A percentile compares a stretch with the other conserved stretches of the same genome.
Evolutionary conservation across 2,888 invertebrate genomes (phyloP).

Genomic region (Cerastoderma edule): DNA sequence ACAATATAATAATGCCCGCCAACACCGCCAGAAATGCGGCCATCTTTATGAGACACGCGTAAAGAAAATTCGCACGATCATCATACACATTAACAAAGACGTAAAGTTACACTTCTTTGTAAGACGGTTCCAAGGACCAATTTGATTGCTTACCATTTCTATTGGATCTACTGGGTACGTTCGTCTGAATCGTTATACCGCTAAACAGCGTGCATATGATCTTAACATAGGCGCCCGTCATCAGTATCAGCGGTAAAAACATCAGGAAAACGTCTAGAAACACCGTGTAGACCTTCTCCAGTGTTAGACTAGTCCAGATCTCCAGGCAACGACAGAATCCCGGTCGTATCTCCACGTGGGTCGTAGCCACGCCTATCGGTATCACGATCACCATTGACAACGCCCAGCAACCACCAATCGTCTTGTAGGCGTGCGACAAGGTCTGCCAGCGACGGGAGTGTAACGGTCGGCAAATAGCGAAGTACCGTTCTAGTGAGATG

Average conservation of each 20-base stretch:
- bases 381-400: slow-evolving; percentile 88
- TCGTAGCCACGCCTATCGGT: slow-evolving; percentile 86
- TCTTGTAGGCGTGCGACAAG: slow-evolving; percentile 88
- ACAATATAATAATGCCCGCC: no score
- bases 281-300: slow-evolving; percentile 89
- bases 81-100: no score
- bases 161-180: slow-evolving; percentile 15
- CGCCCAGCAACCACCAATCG: slow-evolving; percentile 83
- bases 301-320: slow-evolving; percentile 79
- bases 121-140: background rate
- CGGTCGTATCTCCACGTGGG: slow-evolving; percentile 46
- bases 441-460: slow-evolving; percentile 91
- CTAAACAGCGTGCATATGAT: slow-evolving; percentile 81
- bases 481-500: slow-evolving; percentile 91
- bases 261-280: slow-evolving; percentile 90
- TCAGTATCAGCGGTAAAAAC: slow-evolving; percentile 90
- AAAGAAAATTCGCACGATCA: no score
- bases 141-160: background rate
- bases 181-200: slow-evolving; percentile 38
- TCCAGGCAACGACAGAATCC: slow-evolving; percentile 67
- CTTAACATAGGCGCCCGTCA: slow-evolving; percentile 89
- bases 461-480: slow-evolving; percentile 91
- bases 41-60: no score
- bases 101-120: no score
- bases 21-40: no score